Evolutionary conservation across 2,113 vertebrate species (phyloP).

Genomic region (Tringa solitaria): DNA sequence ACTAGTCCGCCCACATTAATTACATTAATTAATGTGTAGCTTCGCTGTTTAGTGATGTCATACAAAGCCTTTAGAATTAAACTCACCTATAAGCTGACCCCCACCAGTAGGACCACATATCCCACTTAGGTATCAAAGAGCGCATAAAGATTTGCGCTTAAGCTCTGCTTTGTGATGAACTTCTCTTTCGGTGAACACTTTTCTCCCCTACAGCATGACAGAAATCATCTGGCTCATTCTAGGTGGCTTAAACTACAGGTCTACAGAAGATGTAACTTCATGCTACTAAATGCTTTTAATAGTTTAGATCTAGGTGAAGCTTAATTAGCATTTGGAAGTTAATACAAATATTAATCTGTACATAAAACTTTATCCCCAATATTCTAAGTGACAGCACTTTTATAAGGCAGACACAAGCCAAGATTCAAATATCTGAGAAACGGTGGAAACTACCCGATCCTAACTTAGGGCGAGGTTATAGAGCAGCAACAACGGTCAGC

Average conservation of each 20-base stretch:
- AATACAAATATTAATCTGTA: slow-evolving; percentile 55
- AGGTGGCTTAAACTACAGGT: slow-evolving; percentile 26
- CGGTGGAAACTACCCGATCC: neutral
- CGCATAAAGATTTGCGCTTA: neutral
- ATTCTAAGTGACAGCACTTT: slow-evolving; percentile 55
- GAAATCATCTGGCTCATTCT: neutral
- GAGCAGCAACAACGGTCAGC: neutral
- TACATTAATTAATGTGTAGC: neutral
- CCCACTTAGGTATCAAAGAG: neutral
- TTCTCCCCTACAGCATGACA: neutral
- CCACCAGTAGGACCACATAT: neutral
- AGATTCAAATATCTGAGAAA: slow-evolving; percentile 33
- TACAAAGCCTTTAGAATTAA: neutral
- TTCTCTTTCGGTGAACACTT: neutral
- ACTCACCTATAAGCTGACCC: neutral
- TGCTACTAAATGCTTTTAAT: slow-evolving; percentile 55
- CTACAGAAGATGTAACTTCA: slow-evolving; percentile 51
- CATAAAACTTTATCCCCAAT: slow-evolving; percentile 63
- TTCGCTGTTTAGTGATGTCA: slow-evolving; percentile 6
- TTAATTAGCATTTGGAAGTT: slow-evolving; percentile 31
- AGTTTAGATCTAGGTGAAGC: slow-evolving; percentile 53
- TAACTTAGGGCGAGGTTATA: neutral
- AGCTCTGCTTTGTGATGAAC: neutral
- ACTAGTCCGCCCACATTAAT: neutral
- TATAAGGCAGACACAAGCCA: slow-evolving; percentile 62